Evolutionary conservation across 2,797 vertebrate genomes (phyloP).

Genomic region (Clarias laeviceps): DNA sequence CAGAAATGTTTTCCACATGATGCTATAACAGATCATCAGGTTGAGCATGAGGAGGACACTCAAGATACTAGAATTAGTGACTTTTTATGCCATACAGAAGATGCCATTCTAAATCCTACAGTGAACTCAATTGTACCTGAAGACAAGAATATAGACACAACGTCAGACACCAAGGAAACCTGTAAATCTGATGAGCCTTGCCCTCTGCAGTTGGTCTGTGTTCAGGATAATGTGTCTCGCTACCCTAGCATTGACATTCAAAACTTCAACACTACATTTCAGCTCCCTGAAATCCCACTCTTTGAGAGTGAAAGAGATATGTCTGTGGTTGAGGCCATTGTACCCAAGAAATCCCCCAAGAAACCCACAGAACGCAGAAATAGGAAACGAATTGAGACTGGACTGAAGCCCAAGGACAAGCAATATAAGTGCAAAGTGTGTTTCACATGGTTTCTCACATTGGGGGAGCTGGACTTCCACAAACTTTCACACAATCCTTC

Average conservation of each 20-base stretch:
- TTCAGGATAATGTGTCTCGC: constrained; percentile 63
- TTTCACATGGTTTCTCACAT: constrained; percentile 91
- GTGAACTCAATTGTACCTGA: constrained; percentile 73
- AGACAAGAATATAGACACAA: constrained; percentile 62
- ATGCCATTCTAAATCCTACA: constrained; percentile 62
- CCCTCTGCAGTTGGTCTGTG: constrained; percentile 48
- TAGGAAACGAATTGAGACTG: constrained; percentile 74
- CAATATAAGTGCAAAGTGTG: constrained; percentile 97
- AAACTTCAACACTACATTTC: constrained; percentile 80
- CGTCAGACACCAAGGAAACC: constrained; percentile 61
- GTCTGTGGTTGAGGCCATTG: constrained; percentile 56
- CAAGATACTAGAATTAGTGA: constrained; percentile 61
- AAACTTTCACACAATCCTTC: constrained; percentile 93
- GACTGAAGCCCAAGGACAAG: constrained; percentile 84
- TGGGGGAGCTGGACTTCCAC: constrained; percentile 94
- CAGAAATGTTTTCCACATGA: constrained; percentile 59
- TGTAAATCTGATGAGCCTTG: constrained; percentile 66
- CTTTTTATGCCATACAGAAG: constrained; percentile 69
- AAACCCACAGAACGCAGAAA: constrained; percentile 71
- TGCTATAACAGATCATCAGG: neutral
- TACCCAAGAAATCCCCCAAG: constrained; percentile 67
- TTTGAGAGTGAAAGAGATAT: constrained; percentile 76
- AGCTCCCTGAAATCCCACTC: constrained; percentile 81
- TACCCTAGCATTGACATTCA: constrained; percentile 81
- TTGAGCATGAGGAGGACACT: constrained; percentile 58